Percentiles rank a stretch among this genome's conserved stretches.
Conservation (phyloP, 1,140 invertebrate genomes). For the Habropoda laboriosa region DNA sequence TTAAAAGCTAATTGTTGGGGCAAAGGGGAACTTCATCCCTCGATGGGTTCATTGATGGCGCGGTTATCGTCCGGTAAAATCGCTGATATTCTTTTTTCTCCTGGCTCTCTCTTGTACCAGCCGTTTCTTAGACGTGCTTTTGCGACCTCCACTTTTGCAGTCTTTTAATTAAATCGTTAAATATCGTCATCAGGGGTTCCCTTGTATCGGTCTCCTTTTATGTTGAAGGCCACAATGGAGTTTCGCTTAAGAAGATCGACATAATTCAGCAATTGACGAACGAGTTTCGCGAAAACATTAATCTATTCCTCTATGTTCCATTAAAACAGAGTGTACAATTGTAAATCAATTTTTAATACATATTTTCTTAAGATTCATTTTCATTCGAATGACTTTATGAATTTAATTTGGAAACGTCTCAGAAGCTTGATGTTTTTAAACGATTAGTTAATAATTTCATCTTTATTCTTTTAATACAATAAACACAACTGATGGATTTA, state of each 20-base stretch:
- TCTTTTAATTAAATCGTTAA: slow-evolving; percentile 26
- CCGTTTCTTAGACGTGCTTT: background rate
- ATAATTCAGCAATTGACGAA: background rate
- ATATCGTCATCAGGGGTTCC: background rate
- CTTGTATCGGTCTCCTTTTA: too few species aligned
- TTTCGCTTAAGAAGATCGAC: background rate
- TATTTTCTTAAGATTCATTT: too few species aligned
- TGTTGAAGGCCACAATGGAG: background rate
- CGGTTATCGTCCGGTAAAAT: slow-evolving; percentile 26
- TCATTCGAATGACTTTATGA: too few species aligned
- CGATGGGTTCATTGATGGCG: slow-evolving; percentile 14
- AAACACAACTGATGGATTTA: too few species aligned
- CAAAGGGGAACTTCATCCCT: background rate
- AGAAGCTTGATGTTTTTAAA: too few species aligned
- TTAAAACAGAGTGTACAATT: too few species aligned
- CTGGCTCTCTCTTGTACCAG: background rate
- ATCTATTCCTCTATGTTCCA: background rate
- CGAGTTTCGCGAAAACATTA: background rate
- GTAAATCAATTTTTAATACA: too few species aligned
- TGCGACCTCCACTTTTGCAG: background rate
- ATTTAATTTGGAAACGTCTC: too few species aligned
- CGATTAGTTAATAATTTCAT: too few species aligned
- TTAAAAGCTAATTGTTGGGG: slow-evolving; percentile 22
- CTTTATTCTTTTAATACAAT: too few species aligned
- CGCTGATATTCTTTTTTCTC: slow-evolving; percentile 32